Evolutionary conservation across 2,797 vertebrate genomes (phyloP).

Genomic region (Acrossocheilus fasciatus): DNA sequence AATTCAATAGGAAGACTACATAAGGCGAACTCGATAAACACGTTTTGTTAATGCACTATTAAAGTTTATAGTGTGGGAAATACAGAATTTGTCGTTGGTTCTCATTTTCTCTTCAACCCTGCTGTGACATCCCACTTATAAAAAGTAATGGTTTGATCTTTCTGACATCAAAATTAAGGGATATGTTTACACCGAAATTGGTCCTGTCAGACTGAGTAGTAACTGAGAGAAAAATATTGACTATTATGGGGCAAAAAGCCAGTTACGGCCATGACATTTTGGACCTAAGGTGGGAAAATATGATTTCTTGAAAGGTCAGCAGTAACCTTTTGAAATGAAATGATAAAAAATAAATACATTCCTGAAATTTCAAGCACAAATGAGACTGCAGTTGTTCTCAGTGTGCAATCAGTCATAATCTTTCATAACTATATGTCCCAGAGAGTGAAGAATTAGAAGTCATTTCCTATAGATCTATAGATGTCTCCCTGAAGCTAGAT

Average conservation of each 20-base stretch:
- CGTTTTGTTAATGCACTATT: background rate
- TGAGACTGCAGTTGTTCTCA: background rate
- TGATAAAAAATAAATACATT: background rate
- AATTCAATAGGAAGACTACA: background rate
- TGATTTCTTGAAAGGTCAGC: conserved; percentile 2
- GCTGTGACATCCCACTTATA: too few species aligned
- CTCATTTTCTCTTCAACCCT: too few species aligned
- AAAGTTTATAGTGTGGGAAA: background rate
- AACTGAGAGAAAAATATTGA: too few species aligned
- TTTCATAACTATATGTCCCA: conserved; percentile 5
- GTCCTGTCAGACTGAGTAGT: too few species aligned
- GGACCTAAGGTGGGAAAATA: conserved; percentile 8
- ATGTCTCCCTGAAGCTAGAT: background rate
- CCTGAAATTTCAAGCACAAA: background rate
- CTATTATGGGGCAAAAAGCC: background rate
- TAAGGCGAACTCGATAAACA: background rate
- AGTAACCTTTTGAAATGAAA: conserved; percentile 7
- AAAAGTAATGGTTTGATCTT: too few species aligned
- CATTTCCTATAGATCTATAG: background rate
- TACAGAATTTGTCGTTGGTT: too few species aligned
- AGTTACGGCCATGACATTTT: background rate
- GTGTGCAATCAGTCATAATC: background rate
- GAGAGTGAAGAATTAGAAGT: conserved; percentile 9
- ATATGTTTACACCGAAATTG: too few species aligned
- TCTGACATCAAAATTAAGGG: too few species aligned